Evolutionary conservation across 2,797 vertebrate genomes (phyloP).

Genomic region (Rhadinocentrus ornatus): DNA sequence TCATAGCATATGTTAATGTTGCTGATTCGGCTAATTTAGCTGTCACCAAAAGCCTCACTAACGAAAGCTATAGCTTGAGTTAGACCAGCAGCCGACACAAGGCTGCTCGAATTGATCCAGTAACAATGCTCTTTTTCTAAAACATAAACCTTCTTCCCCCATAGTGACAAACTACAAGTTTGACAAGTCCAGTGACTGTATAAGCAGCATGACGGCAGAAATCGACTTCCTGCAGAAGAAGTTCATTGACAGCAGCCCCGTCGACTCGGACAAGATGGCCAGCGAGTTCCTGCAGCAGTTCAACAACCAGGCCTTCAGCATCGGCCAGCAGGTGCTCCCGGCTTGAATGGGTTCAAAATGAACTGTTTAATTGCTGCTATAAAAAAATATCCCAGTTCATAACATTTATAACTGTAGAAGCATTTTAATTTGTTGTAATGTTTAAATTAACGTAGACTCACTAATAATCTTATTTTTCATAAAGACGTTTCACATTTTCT

Average conservation of each 20-base stretch:
- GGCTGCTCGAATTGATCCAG: neutral
- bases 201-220: conserved; percentile 91
- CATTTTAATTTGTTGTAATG: neutral
- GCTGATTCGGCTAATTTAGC: too few relatives aligned
- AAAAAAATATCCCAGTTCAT: neutral
- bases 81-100: too few relatives aligned
- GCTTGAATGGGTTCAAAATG: neutral
- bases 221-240: conserved; percentile 98
- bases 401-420: neutral
- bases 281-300: conserved; percentile 92
- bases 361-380: neutral
- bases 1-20: too few relatives aligned
- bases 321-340: conserved; percentile 89
- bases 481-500: neutral
- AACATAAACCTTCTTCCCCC: neutral
- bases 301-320: conserved; percentile 90
- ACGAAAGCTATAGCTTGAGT: neutral
- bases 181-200: conserved; percentile 90
- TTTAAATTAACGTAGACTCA: neutral
- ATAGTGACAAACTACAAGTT: conserved; percentile 90
- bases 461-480: neutral
- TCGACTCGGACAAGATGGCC: conserved; percentile 94
- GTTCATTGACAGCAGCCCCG: conserved; percentile 90
- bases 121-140: neutral
- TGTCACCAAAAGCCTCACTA: too few relatives aligned